Base-by-base conservation (phyloP, 2,797 vertebrate genomes). In the Enteromius paludinosus region DNA sequence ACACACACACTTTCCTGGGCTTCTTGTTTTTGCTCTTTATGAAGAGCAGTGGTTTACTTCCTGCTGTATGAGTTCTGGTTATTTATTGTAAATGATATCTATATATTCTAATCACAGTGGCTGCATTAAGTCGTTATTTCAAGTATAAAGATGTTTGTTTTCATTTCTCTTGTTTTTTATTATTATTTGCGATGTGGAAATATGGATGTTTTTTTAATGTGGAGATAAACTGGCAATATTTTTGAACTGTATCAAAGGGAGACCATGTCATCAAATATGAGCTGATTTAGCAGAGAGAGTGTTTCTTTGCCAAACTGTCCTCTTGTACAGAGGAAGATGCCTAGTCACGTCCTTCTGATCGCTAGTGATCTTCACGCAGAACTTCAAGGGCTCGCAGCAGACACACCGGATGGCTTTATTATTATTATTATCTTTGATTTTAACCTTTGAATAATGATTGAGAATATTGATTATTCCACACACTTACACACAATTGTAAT, bases 181-280 rank as follows among this genome's bases (percentile, higher is more conserved):
- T 92, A 93, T 86, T 62, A 86, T 92, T 54, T 82, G 89, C 83
- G 92, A 88, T 77, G 82, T 90, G 79, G 86, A 90, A 86, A 90
- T 56, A 23, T 86, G 84, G 68, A 86, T 94, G 75, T 83, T 89
- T 84, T 85, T 84, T 85, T 85, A 93, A 92, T 92, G 92, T 94
- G 90, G 90, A 54, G 92, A 88, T 94, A 90, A 90, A 87, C 76
- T 84, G 91, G 93, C 91, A 94, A 93, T 95, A 93, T 93, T 92
- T 94, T 92, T 93, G 91, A 91, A 89, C 83, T 92, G 83, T 92
- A 90, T 88, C 86, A 86, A 78, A 84, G 81, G 73, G 83, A 88
- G 82, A 85, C n/a, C 4, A 9, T 18, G 41, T 45, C 41, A 28
- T 33, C 7, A 65, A 87, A 85, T 81, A 71, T 76, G 78, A 84